These are phyloP conservation scores for Sparus aurata DNA, from an alignment of 2,797 vertebrate genomes.

Conservation along the genomic window DNA sequence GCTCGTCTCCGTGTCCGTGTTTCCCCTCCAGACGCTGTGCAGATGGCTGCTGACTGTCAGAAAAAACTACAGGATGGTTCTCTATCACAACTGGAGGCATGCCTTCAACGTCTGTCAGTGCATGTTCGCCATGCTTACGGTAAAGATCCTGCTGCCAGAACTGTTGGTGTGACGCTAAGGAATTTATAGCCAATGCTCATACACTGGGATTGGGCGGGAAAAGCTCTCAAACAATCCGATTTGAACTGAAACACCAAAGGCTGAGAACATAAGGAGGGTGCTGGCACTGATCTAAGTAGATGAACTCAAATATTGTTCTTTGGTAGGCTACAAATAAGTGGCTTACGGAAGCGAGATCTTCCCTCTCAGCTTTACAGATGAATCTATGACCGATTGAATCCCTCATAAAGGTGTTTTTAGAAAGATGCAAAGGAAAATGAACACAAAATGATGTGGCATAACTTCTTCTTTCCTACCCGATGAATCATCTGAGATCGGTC, in stretches of 20 bases:
- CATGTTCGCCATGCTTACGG: slow-evolving; percentile 98
- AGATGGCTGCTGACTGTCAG: slow-evolving; percentile 98
- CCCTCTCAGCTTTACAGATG: background rate
- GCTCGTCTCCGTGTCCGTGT: slow-evolving; percentile 46
- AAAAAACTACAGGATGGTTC: slow-evolving; percentile 98
- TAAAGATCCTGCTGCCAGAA: slow-evolving; percentile 69
- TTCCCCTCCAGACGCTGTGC: slow-evolving; percentile 92
- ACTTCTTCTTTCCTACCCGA: background rate
- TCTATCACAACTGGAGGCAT: slow-evolving; percentile 99
- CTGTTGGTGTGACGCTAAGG: background rate
- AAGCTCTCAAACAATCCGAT: background rate
- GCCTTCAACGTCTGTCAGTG: slow-evolving; percentile 99
- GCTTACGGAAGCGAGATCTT: too few species aligned
- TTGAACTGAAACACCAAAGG: background rate
- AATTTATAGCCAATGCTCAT: slow-evolving; percentile 7
- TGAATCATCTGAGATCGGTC: too few species aligned
- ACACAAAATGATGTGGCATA: background rate
- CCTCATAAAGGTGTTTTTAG: too few species aligned
- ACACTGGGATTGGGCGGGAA: background rate
- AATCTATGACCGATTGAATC: background rate
- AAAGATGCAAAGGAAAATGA: background rate
- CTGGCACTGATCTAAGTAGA: background rate
- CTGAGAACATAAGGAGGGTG: background rate
- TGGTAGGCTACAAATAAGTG: background rate
- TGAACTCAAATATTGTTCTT: background rate